These are phyloP conservation scores for Ascidia mentula DNA, from an alignment of 23 tunicate species.

Conservation along the genomic window DNA sequence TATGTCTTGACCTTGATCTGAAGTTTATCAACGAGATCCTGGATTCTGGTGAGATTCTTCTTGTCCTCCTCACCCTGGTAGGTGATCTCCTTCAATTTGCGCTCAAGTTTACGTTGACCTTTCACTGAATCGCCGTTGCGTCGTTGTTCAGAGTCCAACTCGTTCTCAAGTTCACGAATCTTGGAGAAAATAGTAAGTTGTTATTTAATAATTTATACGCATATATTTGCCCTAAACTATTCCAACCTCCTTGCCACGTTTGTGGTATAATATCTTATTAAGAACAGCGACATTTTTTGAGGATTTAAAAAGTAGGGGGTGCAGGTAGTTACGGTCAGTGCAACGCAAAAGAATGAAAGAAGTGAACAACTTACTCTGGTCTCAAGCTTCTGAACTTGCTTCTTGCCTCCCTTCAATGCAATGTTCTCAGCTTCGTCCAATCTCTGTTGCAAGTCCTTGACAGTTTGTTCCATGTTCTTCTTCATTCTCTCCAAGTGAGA, in stretches of 20 bases:
- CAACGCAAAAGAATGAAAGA: too few species aligned
- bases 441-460: slow-evolving; percentile 93
- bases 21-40: slow-evolving; percentile 92
- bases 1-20: slow-evolving; percentile 98
- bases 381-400: slow-evolving; percentile 95
- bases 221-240: too few species aligned
- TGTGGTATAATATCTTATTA: too few species aligned
- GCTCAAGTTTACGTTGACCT: slow-evolving; percentile 67
- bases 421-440: slow-evolving; percentile 96
- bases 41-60: slow-evolving; percentile 90
- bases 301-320: too few species aligned
- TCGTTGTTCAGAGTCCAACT: slow-evolving; percentile 92
- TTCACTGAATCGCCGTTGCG: slow-evolving; percentile 88
- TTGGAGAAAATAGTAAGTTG: too few species aligned
- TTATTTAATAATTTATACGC: too few species aligned
- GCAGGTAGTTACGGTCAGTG: not conserved
- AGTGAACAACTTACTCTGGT: slow-evolving; percentile 83
- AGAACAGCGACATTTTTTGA: too few species aligned
- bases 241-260: too few species aligned
- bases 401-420: slow-evolving; percentile 97
- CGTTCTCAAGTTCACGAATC: slow-evolving; percentile 97
- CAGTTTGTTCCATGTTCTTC: slow-evolving; percentile 96
- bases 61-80: slow-evolving; percentile 90
- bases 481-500: slow-evolving; percentile 99
- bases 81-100: slow-evolving; percentile 69